phyloP scores from a whole-genome alignment of 2,888 invertebrate species.

The Spilarctia lutea region DNA sequence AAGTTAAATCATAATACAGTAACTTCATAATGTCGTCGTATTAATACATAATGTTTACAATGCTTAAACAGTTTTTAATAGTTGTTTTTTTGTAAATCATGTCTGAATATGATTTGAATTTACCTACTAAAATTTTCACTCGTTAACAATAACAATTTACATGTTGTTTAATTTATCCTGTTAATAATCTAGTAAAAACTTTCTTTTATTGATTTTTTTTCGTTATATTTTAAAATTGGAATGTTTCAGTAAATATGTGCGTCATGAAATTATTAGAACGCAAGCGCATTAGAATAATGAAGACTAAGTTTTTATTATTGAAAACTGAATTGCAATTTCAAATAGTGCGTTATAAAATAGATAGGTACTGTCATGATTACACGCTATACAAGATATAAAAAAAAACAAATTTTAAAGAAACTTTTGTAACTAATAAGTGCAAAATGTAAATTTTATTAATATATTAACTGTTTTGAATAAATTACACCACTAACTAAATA shows the following conservation, averaged over 20 bases:
- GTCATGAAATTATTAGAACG: neutral
- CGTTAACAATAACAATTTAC: neutral
- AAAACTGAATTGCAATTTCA: neutral
- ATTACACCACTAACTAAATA: conserved; percentile 18
- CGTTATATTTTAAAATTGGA: neutral
- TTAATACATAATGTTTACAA: neutral
- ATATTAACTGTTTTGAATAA: neutral
- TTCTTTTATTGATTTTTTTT: neutral
- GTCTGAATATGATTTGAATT: neutral
- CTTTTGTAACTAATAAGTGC: neutral
- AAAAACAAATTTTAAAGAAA: neutral
- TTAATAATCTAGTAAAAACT: neutral
- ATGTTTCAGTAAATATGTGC: neutral
- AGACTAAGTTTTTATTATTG: neutral
- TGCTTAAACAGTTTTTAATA: neutral
- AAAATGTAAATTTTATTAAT: neutral
- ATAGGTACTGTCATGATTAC: neutral
- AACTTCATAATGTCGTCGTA: neutral
- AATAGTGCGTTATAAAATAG: neutral
- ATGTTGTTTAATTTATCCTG: neutral
- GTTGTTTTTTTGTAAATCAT: neutral
- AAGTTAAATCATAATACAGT: neutral
- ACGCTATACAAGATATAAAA: neutral
- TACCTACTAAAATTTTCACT: neutral
- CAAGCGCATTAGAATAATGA: neutral